Percentiles rank a stretch among this genome's conserved stretches.
These are phyloP conservation scores for Orestias chungarensis DNA, from an alignment of 2,797 vertebrate species.

Conservation along the genomic window DNA sequence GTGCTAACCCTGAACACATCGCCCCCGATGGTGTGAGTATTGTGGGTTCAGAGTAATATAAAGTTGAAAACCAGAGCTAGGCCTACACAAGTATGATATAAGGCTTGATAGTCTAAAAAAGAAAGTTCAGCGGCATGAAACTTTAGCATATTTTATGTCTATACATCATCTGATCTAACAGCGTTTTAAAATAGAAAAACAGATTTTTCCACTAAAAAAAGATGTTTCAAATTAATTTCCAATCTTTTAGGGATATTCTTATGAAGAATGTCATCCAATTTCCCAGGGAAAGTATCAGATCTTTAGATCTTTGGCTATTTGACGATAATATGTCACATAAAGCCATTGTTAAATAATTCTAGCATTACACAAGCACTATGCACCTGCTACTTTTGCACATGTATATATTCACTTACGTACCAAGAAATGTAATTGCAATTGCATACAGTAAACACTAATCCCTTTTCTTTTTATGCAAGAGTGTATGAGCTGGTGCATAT, in stretches of 20 bases:
- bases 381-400: too few species aligned
- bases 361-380: too few species aligned
- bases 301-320: constrained; percentile 15
- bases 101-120: too few species aligned
- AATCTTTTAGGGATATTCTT: neutral
- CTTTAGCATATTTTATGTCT: neutral
- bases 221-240: too few species aligned
- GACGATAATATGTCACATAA: constrained; percentile 25
- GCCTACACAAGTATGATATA: too few species aligned
- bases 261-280: constrained; percentile 3
- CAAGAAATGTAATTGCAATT: neutral
- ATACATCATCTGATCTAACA: neutral
- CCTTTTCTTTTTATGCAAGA: constrained; percentile 4
- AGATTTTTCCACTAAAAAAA: neutral
- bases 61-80: too few species aligned
- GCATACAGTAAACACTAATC: constrained; percentile 9
- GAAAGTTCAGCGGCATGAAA: neutral
- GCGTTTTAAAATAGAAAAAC: neutral
- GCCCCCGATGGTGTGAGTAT: neutral
- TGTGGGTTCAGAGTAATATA: neutral
- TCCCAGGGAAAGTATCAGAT: neutral
- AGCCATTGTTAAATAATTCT: too few species aligned
- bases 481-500: constrained; percentile 34
- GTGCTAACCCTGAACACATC: neutral
- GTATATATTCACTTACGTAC: too few species aligned